These are phyloP conservation scores for Emydoidea blandingii DNA, from an alignment of 2,797 vertebrate genomes.

Conservation along the genomic window DNA sequence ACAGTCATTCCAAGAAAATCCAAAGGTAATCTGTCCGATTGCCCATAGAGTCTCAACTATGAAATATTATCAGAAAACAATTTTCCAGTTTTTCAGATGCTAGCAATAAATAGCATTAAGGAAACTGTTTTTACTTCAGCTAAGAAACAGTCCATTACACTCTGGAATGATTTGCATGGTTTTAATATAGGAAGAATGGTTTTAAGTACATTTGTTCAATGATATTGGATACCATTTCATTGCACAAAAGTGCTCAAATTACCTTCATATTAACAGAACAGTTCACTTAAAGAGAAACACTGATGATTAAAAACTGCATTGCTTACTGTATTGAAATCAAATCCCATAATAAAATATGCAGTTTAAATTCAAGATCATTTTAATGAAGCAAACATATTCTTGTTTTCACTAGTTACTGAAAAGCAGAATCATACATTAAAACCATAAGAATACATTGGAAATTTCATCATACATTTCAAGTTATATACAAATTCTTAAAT, in stretches of 20 bases:
- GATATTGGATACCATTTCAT: background rate
- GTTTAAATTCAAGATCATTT: background rate
- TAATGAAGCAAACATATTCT: background rate
- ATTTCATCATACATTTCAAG: background rate
- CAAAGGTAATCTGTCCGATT: background rate
- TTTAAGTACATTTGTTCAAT: constrained; percentile 20
- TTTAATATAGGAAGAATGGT: constrained; percentile 29
- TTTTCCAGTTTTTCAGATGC: background rate
- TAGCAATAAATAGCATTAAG: background rate
- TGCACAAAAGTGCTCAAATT: constrained; percentile 8
- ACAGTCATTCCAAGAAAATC: constrained; percentile 21
- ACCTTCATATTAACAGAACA: background rate
- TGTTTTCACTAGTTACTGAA: background rate
- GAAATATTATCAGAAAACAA: background rate
- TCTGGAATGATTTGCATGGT: background rate
- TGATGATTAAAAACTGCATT: background rate
- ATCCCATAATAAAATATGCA: background rate
- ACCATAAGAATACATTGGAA: background rate
- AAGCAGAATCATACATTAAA: background rate
- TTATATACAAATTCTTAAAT: background rate
- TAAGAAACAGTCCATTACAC: background rate
- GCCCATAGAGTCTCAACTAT: background rate
- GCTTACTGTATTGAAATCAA: background rate
- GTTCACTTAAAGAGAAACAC: constrained; percentile 9
- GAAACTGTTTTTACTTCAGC: background rate